phyloP scores from a whole-genome alignment of 1,140 invertebrate genomes.

The Matsumurasca onukii region DNA sequence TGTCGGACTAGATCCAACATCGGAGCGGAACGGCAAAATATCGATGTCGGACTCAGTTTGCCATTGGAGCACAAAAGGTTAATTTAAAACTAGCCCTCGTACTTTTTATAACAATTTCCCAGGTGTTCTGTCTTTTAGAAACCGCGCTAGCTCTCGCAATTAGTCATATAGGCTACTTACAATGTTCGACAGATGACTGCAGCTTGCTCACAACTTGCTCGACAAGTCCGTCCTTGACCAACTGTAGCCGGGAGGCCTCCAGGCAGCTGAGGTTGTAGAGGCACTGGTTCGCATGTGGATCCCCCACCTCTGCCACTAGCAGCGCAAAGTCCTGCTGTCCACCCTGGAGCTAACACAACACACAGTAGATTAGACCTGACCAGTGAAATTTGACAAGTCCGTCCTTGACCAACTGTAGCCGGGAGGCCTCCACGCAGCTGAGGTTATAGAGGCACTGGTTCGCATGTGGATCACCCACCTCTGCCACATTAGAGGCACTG shows the following conservation, averaged over 20 bases:
- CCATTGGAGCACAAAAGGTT: no score
- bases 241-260: background rate
- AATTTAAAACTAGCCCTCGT: no score
- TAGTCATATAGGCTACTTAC: no score
- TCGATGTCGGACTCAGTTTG: no score
- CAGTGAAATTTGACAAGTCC: background rate
- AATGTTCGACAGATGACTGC: background rate
- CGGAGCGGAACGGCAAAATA: no score
- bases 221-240: conserved; percentile 15
- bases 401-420: background rate
- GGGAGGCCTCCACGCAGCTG: background rate
- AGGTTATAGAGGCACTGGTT: background rate
- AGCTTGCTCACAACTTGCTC: background rate
- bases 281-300: background rate
- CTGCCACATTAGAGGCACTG: background rate
- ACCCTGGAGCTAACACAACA: background rate
- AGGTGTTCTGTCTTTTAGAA: no score
- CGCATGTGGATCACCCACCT: background rate
- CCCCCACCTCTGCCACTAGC: background rate
- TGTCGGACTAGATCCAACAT: no score
- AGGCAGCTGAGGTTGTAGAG: background rate
- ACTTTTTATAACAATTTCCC: no score
- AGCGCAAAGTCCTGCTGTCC: background rate
- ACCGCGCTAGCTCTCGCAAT: no score
- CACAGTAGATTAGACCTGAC: background rate